Evolutionary conservation across 2,113 vertebrate genomes (phyloP).

Genomic region (Dasypus novemcinctus): DNA sequence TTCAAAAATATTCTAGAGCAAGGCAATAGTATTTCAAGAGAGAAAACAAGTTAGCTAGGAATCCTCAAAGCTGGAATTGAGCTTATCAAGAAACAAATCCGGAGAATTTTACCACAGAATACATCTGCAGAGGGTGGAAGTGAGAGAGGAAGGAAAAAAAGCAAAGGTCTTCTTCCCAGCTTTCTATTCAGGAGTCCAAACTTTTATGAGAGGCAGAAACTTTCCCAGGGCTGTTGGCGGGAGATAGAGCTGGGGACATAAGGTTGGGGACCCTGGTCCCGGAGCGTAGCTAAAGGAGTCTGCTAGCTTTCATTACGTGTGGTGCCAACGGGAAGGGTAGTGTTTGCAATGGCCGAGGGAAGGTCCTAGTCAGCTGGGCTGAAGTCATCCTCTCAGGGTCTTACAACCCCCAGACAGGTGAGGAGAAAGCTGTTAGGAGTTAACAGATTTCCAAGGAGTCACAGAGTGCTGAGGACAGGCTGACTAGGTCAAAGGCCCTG

Average conservation of each 20-base stretch:
- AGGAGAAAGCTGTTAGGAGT: background rate
- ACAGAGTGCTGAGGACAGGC: background rate
- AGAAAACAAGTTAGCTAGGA: background rate
- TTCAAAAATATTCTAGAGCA: background rate
- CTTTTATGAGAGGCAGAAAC: background rate
- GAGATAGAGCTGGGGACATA: too few species aligned
- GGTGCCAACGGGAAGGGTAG: too few species aligned
- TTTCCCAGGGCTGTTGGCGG: too few species aligned
- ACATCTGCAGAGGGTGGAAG: background rate
- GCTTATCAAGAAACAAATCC: background rate
- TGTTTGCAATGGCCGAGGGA: too few species aligned
- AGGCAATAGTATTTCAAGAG: background rate
- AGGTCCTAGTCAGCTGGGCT: too few species aligned
- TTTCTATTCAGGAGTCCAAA: background rate
- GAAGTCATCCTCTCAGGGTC: too few species aligned
- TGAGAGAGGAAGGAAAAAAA: too few species aligned
- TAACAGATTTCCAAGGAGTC: background rate
- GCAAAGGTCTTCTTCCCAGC: too few species aligned
- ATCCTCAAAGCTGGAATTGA: background rate
- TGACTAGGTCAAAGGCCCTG: rapidly evolving
- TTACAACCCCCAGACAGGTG: too few species aligned
- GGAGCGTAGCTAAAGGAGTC: rapidly evolving
- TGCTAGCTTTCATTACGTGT: background rate
- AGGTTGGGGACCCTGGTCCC: background rate
- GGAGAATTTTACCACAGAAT: background rate